These are phyloP conservation scores for Andrena dorsata DNA, from an alignment of 2,888 invertebrate genomes.

Conservation along the genomic window DNA sequence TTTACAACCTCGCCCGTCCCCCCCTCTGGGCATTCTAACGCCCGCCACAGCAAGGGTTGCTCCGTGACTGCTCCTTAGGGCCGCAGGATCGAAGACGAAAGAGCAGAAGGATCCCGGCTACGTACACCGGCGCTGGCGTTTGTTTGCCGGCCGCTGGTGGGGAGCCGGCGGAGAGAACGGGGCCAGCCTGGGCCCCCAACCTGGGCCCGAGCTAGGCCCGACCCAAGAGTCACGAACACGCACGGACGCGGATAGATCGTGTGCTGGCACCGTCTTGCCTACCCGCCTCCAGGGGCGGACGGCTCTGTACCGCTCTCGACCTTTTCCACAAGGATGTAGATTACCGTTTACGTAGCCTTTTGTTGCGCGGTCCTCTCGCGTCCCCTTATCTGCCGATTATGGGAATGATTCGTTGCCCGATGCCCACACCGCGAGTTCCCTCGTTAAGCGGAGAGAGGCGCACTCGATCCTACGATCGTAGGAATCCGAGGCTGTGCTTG, in stretches of 20 bases:
- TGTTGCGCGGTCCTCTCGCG: constrained; percentile 36
- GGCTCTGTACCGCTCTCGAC: constrained; percentile 53
- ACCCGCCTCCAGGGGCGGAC: constrained; percentile 70
- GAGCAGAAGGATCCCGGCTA: constrained; percentile 59
- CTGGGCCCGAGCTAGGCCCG: constrained; percentile 64
- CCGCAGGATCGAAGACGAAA: constrained; percentile 67
- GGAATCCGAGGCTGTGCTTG: neutral
- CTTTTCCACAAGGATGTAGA: constrained; percentile 62
- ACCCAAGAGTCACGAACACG: constrained; percentile 81
- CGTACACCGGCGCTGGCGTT: constrained; percentile 25
- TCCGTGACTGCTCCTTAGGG: constrained; percentile 76
- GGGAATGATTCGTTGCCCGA: constrained; percentile 41
- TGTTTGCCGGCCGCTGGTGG: constrained; percentile 26
- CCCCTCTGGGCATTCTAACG: constrained; percentile 73
- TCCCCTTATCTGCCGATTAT: constrained; percentile 50
- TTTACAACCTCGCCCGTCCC: constrained; percentile 67
- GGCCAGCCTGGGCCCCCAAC: constrained; percentile 41
- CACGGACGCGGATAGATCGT: constrained; percentile 78
- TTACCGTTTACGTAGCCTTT: constrained; percentile 59
- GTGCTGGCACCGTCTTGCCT: constrained; percentile 57
- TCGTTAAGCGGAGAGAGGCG: constrained; percentile 8
- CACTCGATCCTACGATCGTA: neutral
- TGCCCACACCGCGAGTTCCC: neutral
- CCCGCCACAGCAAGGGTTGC: constrained; percentile 77
- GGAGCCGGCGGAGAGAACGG: constrained; percentile 50